A percentile compares a stretch with the other conserved stretches of the same genome.
phyloP scores from a whole-genome alignment of 2,113 vertebrate genomes.

The Misgurnus anguillicaudatus region DNA sequence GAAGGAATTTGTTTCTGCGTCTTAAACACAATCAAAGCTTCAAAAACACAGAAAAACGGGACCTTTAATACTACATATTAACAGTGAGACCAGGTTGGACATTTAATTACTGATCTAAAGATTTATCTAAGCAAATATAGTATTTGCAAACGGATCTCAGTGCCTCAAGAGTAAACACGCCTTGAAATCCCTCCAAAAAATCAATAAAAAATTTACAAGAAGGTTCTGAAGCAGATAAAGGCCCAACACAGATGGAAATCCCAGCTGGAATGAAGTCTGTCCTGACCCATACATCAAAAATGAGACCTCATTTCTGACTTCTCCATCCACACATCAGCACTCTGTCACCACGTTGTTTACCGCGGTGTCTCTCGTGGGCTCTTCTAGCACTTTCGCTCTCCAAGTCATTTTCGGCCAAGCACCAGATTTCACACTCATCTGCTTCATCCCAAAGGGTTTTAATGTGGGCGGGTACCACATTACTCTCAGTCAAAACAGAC shows the following conservation, averaged over 20 bases:
- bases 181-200: too few relatives aligned
- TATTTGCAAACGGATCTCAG: too few relatives aligned
- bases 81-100: too few relatives aligned
- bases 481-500: slow-evolving; percentile 31
- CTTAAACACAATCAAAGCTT: too few relatives aligned
- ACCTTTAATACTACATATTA: too few relatives aligned
- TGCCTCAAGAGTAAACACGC: too few relatives aligned
- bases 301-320: not conserved
- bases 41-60: too few relatives aligned
- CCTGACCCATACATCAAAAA: slow-evolving; percentile 14
- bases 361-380: slow-evolving; percentile 12
- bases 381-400: slow-evolving; percentile 29
- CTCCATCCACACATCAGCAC: slow-evolving; percentile 6
- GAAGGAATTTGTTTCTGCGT: too few relatives aligned
- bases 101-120: too few relatives aligned
- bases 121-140: too few relatives aligned
- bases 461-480: not conserved
- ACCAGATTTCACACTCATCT: slow-evolving; percentile 59
- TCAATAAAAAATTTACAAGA: not conserved
- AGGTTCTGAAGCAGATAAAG: not conserved
- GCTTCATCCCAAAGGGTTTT: slow-evolving; percentile 21
- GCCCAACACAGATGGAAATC: not conserved
- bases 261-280: not conserved
- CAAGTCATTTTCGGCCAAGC: slow-evolving; percentile 53
- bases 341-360: slow-evolving; percentile 36